Evolutionary conservation across 2,888 invertebrate genomes (phyloP), one percentile per base, ranked within the genome.

Genomic region (Pachymerium ferrugineum): DNA sequence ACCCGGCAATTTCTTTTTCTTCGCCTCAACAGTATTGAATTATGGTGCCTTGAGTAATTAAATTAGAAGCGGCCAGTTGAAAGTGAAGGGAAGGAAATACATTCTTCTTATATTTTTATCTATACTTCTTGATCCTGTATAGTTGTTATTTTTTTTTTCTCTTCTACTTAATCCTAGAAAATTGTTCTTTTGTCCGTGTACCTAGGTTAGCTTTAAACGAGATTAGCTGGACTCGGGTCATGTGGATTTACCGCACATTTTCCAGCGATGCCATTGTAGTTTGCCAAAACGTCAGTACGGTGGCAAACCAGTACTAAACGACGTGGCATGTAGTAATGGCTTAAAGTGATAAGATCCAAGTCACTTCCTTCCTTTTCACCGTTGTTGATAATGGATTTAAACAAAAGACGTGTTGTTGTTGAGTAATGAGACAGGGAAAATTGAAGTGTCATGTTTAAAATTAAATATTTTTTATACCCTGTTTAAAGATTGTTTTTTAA

Each of bases 301-400:
- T 38, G 62, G 62, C 62, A 62, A 62, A 22, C 62, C 62, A 62
- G 25, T 3, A 62, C 62, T 62, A 62, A 62, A 62, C 28, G 62
- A 62, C 62, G 28, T 62, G 62, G 62, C 62, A 62, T 62, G 25
- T 62, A 62, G 62, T 62, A 62, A 62, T 62, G 62, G 62, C 62
- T 62, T 62, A 62, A 62, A 62, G 62, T 62, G 62, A 62, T 62
- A 62, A 62, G 62, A 62, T 62, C 62, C 62, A 25, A 62, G 25
- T 62, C n/a, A 62, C 62, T 62, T 62, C 62, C 62, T 62, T 62
- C 62, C 62, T 62, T 28, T 62, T 62, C 62, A 28, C n/a, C 19
- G 62, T 54, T 22, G n/a, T n/a, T 28, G 62, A 62, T 62, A 62
- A 62, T 62, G 62, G 62, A 62, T 28, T 1, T 14, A 10, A 62